Evolutionary conservation across 2,888 invertebrate species (phyloP).

Genomic region (Patella pellucida): DNA sequence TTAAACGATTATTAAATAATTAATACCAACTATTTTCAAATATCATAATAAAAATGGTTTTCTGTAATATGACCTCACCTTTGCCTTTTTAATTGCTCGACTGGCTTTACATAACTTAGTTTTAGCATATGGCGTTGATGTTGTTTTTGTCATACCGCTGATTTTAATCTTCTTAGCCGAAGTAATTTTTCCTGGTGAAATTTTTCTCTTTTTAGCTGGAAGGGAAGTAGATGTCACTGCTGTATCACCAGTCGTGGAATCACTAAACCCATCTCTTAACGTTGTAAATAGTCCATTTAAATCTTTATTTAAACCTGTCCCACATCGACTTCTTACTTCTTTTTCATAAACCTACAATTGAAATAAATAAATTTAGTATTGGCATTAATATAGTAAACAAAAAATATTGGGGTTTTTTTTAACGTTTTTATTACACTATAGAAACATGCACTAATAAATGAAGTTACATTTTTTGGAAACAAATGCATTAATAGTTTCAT

Average conservation of each 20-base stretch:
- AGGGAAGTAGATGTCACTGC: neutral
- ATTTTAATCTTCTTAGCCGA: constrained; percentile 22
- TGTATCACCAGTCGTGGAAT: constrained; percentile 4
- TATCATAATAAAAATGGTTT: no score
- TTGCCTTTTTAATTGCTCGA: neutral
- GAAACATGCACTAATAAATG: neutral
- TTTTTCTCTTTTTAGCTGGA: constrained; percentile 16
- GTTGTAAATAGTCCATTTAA: constrained; percentile 47
- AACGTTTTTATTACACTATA: neutral
- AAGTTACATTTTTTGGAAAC: no score
- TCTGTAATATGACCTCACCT: no score
- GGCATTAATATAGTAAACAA: neutral
- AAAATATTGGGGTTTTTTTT: neutral
- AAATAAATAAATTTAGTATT: neutral
- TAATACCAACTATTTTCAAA: no score
- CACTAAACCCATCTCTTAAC: constrained; percentile 37
- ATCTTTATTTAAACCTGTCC: constrained; percentile 43
- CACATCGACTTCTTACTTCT: constrained; percentile 46
- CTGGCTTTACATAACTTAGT: neutral
- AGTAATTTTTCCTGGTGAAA: constrained; percentile 23
- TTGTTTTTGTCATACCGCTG: neutral
- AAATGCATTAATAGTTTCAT: neutral
- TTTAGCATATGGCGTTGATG: neutral
- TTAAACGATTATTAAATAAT: no score
- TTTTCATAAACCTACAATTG: constrained; percentile 45